These are phyloP conservation scores for Stenurella melanura DNA, from an alignment of 2,888 invertebrate species.

Conservation along the genomic window DNA sequence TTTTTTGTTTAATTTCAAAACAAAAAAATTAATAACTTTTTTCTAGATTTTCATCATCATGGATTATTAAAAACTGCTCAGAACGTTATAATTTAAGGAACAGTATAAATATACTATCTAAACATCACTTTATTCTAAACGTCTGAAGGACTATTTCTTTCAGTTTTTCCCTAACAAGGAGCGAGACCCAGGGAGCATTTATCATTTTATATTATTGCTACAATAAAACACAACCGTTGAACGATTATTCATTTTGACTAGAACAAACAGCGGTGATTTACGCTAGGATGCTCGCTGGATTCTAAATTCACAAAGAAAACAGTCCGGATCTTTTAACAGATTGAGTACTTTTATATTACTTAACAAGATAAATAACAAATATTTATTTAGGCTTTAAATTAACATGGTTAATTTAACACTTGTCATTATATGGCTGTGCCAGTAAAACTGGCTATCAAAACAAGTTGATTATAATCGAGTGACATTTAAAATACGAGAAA, in stretches of 20 bases:
- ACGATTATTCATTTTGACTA: slow-evolving; percentile 70
- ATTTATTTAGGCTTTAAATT: slow-evolving; percentile 16
- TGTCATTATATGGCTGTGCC: slow-evolving; percentile 6
- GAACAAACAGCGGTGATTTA: slow-evolving; percentile 70
- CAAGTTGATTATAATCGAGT: not conserved
- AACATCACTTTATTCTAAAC: not conserved
- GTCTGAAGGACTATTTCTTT: slow-evolving; percentile 10
- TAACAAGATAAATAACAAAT: slow-evolving; percentile 30
- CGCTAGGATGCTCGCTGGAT: slow-evolving; percentile 66
- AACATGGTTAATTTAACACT: slow-evolving; percentile 18
- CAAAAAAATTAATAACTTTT: too few species aligned
- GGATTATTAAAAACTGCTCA: too few species aligned
- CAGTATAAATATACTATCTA: not conserved
- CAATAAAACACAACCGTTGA: slow-evolving; percentile 66
- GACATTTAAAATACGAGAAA: not conserved
- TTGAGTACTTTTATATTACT: slow-evolving; percentile 35
- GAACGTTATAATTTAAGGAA: too few species aligned
- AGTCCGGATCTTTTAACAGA: slow-evolving; percentile 47
- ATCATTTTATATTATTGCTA: slow-evolving; percentile 70
- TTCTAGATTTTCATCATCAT: too few species aligned
- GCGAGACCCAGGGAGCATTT: slow-evolving; percentile 58
- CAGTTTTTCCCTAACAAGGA: slow-evolving; percentile 22
- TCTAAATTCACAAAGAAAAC: slow-evolving; percentile 54
- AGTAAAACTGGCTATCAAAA: not conserved
- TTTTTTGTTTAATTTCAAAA: too few species aligned